Conservation (phyloP, 2,888 invertebrate genomes). For the Calameuta idolon region DNA sequence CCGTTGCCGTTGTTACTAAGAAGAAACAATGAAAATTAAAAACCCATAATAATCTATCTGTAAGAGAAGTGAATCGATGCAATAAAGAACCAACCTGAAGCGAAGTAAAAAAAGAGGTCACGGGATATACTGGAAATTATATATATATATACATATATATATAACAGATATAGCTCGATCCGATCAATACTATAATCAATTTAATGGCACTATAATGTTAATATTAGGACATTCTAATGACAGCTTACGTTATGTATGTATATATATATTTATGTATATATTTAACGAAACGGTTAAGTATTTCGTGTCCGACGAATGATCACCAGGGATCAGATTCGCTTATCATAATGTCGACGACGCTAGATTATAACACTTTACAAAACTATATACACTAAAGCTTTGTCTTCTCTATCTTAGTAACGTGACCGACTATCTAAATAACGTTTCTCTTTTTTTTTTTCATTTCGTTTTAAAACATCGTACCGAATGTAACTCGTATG, state of each 20-base stretch:
- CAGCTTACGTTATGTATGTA: conserved; percentile 60
- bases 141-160: not conserved
- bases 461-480: not conserved
- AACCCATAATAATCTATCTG: not conserved
- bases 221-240: conserved; percentile 63
- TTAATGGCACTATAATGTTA: conserved; percentile 63
- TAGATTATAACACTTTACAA: conserved; percentile 63
- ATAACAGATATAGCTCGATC: not conserved
- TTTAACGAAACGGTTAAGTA: conserved; percentile 55
- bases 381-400: conserved; percentile 66
- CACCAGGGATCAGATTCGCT: conserved; percentile 7
- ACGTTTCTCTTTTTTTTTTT: conserved; percentile 23
- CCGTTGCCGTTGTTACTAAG: conserved; percentile 79
- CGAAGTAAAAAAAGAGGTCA: not conserved
- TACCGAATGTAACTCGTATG: conserved; percentile 16
- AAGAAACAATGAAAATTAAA: conserved; percentile 5
- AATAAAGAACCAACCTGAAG: not conserved
- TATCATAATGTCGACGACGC: conserved; percentile 22
- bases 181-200: conserved; percentile 43
- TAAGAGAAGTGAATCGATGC: not conserved
- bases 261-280: conserved; percentile 32
- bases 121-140: not conserved
- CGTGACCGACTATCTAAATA: conserved; percentile 27
- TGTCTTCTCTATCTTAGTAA: conserved; percentile 50
- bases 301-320: conserved; percentile 27